Percentiles rank a stretch among this genome's conserved stretches.
These are phyloP conservation scores for Heliconius nattereri DNA, from an alignment of 1,140 invertebrate species.

Conservation along the genomic window DNA sequence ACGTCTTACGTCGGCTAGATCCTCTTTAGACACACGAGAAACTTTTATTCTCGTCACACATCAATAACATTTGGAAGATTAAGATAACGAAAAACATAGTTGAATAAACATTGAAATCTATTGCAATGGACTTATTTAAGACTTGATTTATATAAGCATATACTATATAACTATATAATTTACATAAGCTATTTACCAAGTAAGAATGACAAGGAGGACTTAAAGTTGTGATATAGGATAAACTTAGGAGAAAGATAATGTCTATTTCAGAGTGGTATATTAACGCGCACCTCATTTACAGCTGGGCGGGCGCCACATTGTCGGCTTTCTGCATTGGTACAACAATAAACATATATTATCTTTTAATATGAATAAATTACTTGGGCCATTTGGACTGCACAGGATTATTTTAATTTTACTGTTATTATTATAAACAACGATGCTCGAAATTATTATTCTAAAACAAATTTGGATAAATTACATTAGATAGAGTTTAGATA, in stretches of 20 bases:
- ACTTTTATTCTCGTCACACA: background rate
- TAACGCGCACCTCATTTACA: slow-evolving; percentile 74
- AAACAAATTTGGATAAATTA: no score
- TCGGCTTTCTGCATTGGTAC: slow-evolving; percentile 39
- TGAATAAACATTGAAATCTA: background rate
- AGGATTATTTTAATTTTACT: slow-evolving; percentile 23
- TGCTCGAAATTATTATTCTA: background rate
- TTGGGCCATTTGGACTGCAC: slow-evolving; percentile 20
- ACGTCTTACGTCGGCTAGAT: slow-evolving; percentile 44
- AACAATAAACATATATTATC: slow-evolving; percentile 24
- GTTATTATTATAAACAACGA: background rate
- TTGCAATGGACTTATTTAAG: background rate
- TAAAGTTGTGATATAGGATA: slow-evolving; percentile 49
- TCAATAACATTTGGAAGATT: slow-evolving; percentile 7
- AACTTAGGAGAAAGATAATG: slow-evolving; percentile 78
- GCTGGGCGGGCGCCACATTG: slow-evolving; percentile 62
- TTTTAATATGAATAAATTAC: slow-evolving; percentile 33
- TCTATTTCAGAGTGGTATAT: slow-evolving; percentile 76
- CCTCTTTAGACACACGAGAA: background rate
- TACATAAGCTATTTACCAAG: background rate
- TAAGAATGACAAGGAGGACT: background rate
- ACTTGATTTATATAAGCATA: background rate
- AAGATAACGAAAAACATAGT: background rate
- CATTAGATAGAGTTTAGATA: no score
- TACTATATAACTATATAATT: background rate